Conservation (phyloP, 2,113 vertebrate species). For the Takifugu bimaculatus region DNA sequence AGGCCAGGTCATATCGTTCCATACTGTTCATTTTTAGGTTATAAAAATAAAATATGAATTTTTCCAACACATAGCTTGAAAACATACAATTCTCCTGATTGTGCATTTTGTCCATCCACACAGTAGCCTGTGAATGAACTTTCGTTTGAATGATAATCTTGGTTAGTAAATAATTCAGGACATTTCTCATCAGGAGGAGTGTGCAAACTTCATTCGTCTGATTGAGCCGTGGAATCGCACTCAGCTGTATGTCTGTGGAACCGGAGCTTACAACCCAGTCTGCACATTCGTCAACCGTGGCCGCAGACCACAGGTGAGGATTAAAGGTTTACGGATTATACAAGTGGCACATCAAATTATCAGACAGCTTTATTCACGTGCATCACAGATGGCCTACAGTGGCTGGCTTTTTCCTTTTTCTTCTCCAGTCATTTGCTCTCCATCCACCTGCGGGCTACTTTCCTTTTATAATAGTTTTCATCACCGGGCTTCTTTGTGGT, state of each 20-base stretch:
- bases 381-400: slow-evolving; percentile 9
- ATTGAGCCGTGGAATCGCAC: slow-evolving; percentile 98
- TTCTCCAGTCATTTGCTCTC: slow-evolving; percentile 23
- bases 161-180: neutral
- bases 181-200: slow-evolving; percentile 82
- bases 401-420: slow-evolving; percentile 2
- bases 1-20: slow-evolving; percentile 10
- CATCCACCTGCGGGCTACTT: slow-evolving; percentile 24
- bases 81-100: slow-evolving; percentile 2
- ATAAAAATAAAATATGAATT: slow-evolving; percentile 4
- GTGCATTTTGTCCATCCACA: slow-evolving; percentile 26
- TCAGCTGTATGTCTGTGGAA: slow-evolving; percentile 93
- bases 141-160: slow-evolving; percentile 3
- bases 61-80: neutral
- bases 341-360: neutral
- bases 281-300: slow-evolving; percentile 92
- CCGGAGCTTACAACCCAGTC: slow-evolving; percentile 95
- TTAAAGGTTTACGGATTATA: neutral
- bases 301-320: slow-evolving; percentile 89
- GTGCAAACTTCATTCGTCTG: slow-evolving; percentile 94
- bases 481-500: slow-evolving; percentile 43
- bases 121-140: slow-evolving; percentile 16
- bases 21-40: slow-evolving; percentile 17
- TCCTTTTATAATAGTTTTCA: slow-evolving; percentile 36
- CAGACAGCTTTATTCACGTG: slow-evolving; percentile 18